Percentiles rank a stretch among this genome's conserved stretches.
These are phyloP conservation scores for Drosophila mojavensis DNA, from an alignment of 1,140 invertebrate genomes.

Conservation along the genomic window DNA sequence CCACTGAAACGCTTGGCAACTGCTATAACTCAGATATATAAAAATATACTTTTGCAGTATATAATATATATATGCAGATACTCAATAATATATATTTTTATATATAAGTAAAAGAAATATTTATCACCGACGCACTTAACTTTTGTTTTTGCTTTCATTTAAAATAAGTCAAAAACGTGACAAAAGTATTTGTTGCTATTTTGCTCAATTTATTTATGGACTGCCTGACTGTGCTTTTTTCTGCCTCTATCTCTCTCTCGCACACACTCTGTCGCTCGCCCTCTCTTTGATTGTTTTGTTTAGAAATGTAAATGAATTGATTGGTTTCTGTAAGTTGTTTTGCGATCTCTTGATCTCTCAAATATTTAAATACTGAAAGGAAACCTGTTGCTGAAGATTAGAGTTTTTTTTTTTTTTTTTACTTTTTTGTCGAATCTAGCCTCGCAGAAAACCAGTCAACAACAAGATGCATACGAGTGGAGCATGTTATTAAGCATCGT, in stretches of 20 bases:
- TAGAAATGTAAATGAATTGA: neutral
- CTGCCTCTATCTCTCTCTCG: neutral
- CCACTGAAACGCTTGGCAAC: conserved; percentile 45
- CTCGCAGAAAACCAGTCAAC: conserved; percentile 28
- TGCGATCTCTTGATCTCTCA: conserved; percentile 10
- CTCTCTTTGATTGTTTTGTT: conserved; percentile 12
- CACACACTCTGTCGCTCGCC: neutral
- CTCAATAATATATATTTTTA: neutral
- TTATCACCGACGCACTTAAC: conserved; percentile 18
- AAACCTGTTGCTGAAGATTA: conserved; percentile 31
- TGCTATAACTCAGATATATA: conserved; percentile 30
- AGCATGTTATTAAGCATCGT: conserved; percentile 33
- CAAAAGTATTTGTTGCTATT: conserved; percentile 53
- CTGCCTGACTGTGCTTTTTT: conserved; percentile 1
- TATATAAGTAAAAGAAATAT: too few species aligned
- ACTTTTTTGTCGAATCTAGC: neutral
- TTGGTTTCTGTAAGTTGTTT: neutral
- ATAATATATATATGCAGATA: neutral
- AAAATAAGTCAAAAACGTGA: conserved; percentile 77
- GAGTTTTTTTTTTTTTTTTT: neutral
- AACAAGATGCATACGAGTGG: conserved; percentile 5
- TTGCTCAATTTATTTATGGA: conserved; percentile 55
- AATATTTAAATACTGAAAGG: neutral
- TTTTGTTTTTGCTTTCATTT: conserved; percentile 20
- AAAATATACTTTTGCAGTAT: conserved; percentile 34